Conservation (phyloP, 1,140 invertebrate species). For the Proctacanthus coquilletti region DNA sequence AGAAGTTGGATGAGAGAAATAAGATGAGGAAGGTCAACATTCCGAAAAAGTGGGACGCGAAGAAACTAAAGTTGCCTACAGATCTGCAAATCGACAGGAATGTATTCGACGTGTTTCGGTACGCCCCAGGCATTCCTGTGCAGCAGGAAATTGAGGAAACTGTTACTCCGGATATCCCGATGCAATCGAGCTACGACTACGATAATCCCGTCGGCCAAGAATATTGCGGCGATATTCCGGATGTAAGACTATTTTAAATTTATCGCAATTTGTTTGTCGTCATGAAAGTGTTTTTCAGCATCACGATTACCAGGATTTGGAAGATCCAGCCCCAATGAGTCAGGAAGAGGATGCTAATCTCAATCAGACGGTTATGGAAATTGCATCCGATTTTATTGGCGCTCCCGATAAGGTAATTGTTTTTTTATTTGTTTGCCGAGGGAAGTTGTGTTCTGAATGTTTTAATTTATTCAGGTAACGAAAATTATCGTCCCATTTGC, state of each 20-base stretch:
- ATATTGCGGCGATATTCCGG: conserved; percentile 13
- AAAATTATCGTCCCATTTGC: conserved; percentile 51
- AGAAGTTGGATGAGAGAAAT: conserved; percentile 12
- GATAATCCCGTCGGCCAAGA: conserved; percentile 18
- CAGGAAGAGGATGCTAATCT: no score
- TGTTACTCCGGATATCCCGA: not conserved
- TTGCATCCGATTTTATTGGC: conserved; percentile 23
- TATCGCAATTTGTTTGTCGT: conserved; percentile 12
- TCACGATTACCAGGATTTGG: not conserved
- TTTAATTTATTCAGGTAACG: conserved; percentile 29
- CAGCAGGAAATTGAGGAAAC: conserved; percentile 3
- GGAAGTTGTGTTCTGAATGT: not conserved
- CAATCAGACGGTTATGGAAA: conserved; percentile 23
- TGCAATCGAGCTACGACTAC: conserved; percentile 11
- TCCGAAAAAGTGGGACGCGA: conserved; percentile 27
- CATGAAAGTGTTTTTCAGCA: not conserved
- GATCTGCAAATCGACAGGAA: conserved; percentile 17
- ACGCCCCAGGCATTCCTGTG: conserved; percentile 5
- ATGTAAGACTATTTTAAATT: conserved; percentile 1
- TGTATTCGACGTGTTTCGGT: not conserved
- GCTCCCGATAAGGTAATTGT: conserved; percentile 19
- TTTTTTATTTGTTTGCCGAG: not conserved
- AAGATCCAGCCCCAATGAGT: conserved; percentile 5
- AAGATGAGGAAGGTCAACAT: conserved; percentile 20
- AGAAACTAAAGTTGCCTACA: conserved; percentile 21